These are phyloP conservation scores for Acanthornis magna DNA, from an alignment of 2,797 vertebrate species.

Conservation along the genomic window DNA sequence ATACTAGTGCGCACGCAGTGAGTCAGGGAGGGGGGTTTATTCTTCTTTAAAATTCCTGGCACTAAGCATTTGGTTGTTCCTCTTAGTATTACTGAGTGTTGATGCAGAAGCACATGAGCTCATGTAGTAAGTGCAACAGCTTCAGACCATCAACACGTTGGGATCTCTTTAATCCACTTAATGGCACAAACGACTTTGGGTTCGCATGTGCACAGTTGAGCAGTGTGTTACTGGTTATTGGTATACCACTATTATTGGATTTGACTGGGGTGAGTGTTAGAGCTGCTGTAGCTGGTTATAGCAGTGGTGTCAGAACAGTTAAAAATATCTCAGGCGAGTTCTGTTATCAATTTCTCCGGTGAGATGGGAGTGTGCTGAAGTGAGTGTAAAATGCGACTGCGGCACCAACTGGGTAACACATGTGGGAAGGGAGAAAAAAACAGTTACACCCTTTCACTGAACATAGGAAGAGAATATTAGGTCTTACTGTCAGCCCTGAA, in stretches of 20 bases:
- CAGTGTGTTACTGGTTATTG: not conserved
- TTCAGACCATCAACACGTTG: fast-evolving
- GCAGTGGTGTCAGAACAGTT: not conserved
- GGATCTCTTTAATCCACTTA: not conserved
- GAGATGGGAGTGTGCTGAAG: not conserved
- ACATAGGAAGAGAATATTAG: not conserved
- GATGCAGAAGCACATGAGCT: not conserved
- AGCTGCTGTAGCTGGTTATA: not conserved
- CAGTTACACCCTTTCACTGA: not conserved
- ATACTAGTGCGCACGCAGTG: fast-evolving
- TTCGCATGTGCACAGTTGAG: not conserved
- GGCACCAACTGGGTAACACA: not conserved
- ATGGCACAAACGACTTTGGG: not conserved
- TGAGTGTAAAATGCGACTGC: too few species aligned
- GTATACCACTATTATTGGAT: fast-evolving
- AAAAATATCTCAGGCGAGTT: not conserved
- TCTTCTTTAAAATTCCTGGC: not conserved
- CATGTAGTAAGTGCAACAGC: not conserved
- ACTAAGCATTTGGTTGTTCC: not conserved
- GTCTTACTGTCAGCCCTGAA: not conserved
- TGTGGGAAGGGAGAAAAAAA: not conserved
- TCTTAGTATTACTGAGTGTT: not conserved
- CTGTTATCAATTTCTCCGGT: not conserved
- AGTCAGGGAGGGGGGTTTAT: not conserved
- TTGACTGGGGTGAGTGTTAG: not conserved